Evolutionary conservation across 2,113 vertebrate species (phyloP), one percentile per base, ranked within the genome.

Genomic region (Centrocercus urophasianus): DNA sequence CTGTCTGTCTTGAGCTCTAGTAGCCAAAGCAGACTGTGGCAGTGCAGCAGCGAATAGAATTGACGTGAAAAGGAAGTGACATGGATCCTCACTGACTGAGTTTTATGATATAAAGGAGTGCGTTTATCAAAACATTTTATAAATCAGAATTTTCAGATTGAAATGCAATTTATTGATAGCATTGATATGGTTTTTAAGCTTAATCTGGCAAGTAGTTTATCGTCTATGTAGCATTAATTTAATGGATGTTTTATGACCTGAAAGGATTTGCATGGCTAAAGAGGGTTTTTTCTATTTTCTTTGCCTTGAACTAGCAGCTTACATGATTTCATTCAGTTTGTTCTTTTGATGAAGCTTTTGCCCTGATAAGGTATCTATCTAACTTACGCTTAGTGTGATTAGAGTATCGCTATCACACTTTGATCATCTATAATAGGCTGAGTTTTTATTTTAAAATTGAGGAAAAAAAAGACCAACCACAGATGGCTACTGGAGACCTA

Each of bases 61-160:
- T 98, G 97, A 98, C 97, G 95, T 96, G 96, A 97, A 98, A 96
- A 97, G 96, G 97, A 98, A 98, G 97, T 98, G 97, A 98, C 97
- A 97, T 54, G 69, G 93, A 91, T 95, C 91, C 95, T 98, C 92
- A 82, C 94, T 97, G 97, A 93, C 96, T 96, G 94, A 94, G 93
- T 80, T 96, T 92, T 94, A 67, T 95, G 88, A 96, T 95, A 97
- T 97, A 90, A 93, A 94, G 87, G 66, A 79, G 38, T 57, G 61
- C 81, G 60, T 93, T 96, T 93, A 92, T 95, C 83, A 81, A 93
- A 95, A 82, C 82, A 66, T 87, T 95, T 94, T 90, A 95, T 79
- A 93, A 88, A 88, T 73, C 88, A 92, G 84, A 87, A 69, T 81
- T 82, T 94, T 88, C 75, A 85, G 67, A 38, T 74, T 63, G 42